Conservation (phyloP, 2,797 vertebrate genomes). For the Manis crassicaudata region DNA sequence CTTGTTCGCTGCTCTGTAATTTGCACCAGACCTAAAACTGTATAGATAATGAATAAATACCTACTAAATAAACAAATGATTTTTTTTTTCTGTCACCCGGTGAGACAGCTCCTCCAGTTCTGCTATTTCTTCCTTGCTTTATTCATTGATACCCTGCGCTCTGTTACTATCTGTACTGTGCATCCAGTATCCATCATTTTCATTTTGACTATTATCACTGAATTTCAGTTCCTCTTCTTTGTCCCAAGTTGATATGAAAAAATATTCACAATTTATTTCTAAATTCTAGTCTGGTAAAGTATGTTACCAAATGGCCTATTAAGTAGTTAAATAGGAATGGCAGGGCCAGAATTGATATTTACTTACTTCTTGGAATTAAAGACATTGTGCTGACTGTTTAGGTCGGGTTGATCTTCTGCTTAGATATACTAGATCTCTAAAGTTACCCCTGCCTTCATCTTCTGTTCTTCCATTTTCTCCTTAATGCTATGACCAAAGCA, state of each 20-base stretch:
- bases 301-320: background rate
- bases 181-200: background rate
- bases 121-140: background rate
- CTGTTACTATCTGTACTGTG: background rate
- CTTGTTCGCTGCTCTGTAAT: background rate
- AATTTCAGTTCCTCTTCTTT: background rate
- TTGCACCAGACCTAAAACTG: background rate
- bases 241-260: slow-evolving; percentile 2
- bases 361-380: background rate
- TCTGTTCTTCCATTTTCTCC: background rate
- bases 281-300: background rate
- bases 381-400: background rate
- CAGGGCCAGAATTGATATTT: background rate
- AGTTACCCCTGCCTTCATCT: background rate
- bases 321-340: background rate
- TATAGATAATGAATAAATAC: background rate
- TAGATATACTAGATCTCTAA: background rate
- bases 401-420: background rate
- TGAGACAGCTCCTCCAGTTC: background rate
- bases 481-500: background rate
- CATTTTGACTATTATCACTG: background rate
- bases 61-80: background rate
- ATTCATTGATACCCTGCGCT: background rate
- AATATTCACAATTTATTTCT: background rate
- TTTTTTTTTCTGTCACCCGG: background rate